Percentiles rank a stretch among this genome's conserved stretches.
phyloP scores from a whole-genome alignment of 2,888 invertebrate species.

The Baccha elongata region DNA sequence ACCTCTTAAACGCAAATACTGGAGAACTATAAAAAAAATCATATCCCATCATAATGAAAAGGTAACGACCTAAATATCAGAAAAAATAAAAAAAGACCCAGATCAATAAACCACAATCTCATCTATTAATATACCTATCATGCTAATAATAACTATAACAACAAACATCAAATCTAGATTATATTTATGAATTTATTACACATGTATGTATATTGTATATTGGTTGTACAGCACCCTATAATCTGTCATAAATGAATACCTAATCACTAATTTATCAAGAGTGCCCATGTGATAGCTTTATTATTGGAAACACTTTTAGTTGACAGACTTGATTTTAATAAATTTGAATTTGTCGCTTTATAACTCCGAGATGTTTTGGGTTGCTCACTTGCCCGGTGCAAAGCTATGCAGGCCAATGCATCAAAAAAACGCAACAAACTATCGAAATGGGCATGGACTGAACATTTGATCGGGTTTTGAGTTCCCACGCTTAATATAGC shows the following conservation, averaged over 20 bases:
- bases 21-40: too few relatives aligned
- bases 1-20: too few relatives aligned
- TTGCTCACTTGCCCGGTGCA: slow-evolving; percentile 41
- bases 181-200: too few relatives aligned
- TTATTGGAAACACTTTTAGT: neutral
- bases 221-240: slow-evolving; percentile 21
- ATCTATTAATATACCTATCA: too few relatives aligned
- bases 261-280: slow-evolving; percentile 33
- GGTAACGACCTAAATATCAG: too few relatives aligned
- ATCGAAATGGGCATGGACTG: slow-evolving; percentile 3
- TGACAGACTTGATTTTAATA: slow-evolving; percentile 30
- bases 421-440: slow-evolving; percentile 17
- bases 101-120: too few relatives aligned
- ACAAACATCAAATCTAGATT: too few relatives aligned
- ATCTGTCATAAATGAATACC: slow-evolving; percentile 29
- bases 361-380: slow-evolving; percentile 19
- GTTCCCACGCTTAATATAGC: slow-evolving; percentile 62
- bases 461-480: slow-evolving; percentile 56
- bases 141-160: too few relatives aligned
- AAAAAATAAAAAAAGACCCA: too few relatives aligned
- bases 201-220: neutral
- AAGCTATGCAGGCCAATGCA: neutral
- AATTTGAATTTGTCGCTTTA: slow-evolving; percentile 22
- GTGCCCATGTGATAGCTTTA: slow-evolving; percentile 28
- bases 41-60: too few relatives aligned